A percentile compares a stretch with the other conserved stretches of the same genome.
phyloP scores from a whole-genome alignment of 92 coral and sea anemone genomes.

The Plumapathes pennacea region DNA sequence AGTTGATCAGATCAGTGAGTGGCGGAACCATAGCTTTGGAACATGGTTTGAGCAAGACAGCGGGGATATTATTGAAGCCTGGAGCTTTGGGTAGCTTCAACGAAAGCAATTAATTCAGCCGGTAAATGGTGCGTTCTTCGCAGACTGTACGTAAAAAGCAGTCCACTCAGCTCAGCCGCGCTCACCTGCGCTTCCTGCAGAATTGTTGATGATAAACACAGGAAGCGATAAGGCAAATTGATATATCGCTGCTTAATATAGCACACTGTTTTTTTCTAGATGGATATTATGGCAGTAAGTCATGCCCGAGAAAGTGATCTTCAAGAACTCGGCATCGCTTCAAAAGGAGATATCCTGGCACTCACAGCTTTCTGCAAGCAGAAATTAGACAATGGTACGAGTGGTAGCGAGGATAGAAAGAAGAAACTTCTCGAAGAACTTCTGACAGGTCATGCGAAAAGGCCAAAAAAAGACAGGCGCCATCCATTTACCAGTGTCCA shows the following conservation, averaged over 20 bases:
- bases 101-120: no score
- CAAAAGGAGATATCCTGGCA: constrained; percentile 46
- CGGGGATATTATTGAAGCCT: neutral
- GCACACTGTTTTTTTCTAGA: constrained; percentile 44
- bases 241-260: no score
- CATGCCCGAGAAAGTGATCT: constrained; percentile 29
- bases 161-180: no score
- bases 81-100: neutral
- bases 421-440: constrained; percentile 35
- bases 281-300: constrained; percentile 46
- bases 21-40: neutral
- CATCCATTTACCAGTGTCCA: neutral
- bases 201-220: no score
- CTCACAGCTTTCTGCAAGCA: constrained; percentile 39
- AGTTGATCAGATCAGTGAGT: constrained; percentile 1
- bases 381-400: neutral
- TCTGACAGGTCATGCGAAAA: constrained; percentile 3
- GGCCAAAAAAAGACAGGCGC: neutral
- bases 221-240: no score
- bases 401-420: constrained; percentile 6
- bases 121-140: no score
- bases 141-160: no score
- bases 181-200: no score
- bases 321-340: constrained; percentile 40
- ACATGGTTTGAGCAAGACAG: neutral